Base-by-base conservation (phyloP, 1,140 invertebrate species). In the Panagrolaimus sp. region DNA sequence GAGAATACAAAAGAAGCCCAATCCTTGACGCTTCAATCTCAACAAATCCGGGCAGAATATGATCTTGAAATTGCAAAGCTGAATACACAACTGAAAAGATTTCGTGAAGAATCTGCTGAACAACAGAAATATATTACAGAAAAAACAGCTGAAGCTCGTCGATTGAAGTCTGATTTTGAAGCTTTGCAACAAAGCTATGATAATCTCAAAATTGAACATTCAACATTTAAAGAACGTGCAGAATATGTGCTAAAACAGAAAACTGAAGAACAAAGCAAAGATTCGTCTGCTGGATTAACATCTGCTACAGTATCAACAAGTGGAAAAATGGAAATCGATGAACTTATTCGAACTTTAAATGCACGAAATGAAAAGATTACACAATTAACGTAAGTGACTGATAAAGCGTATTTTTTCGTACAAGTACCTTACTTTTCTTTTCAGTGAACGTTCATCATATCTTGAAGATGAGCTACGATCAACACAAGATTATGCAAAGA, bases 201-300 rank as follows among this genome's bases (percentile, higher is more conserved):
- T 16, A 31, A 65, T 8, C 42, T 69, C 5, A n/a, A 46, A 51
- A 27, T 23, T 8, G 67, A 69, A 44, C 57, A 67, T 38, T 20
- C 31, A 14, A 48, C 57, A 8, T 69, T 67, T 44, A 69, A 69
- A 25, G 67, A 63, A 8, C 67, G 62, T 11, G 63, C 63, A 23
- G 63, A 64, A 23, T 69, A 23, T 20, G n/a, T 31, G 1, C 43
- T 53, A 20, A 66, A 67, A 23, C 43, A 67, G 48, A 67, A 67
- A 13, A n/a, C 63, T 38, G 66, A 67, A 65, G 38, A 42, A 46
- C 14, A 11, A 13, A 5, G 38, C 13, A 31, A 44, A 9, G 63
- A 46, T 23, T 14, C 44, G 3, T 27, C 14, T 44, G 9, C 25
- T 8, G 48, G 11, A n/a, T n/a, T n/a, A 67, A 48, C 14, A 1